Base-by-base conservation (phyloP, 2,888 invertebrate species). In the Cheilosia urbana region DNA sequence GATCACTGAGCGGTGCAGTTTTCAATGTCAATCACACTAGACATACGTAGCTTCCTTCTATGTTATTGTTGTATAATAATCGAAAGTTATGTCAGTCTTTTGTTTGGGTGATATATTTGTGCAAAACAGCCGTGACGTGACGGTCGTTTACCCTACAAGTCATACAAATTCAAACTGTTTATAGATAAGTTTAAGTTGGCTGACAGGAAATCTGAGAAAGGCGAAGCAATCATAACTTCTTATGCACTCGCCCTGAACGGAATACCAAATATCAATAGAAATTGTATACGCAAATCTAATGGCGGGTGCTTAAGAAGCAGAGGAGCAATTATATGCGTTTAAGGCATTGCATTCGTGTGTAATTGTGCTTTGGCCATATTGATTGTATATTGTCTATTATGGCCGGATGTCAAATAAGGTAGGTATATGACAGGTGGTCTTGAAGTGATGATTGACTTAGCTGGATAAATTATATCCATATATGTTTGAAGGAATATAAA, bases 41-140 rank as follows among this genome's bases (percentile, higher is more conserved):
- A 55, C 55, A 55, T 55, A 34, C 55, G 17, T 15, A 27, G 51
- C 24, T 57, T 57, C 6, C 30, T 30, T 57, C 42, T 63, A 0
- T 15, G 37, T 47, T 27, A 7, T 57, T 34, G 45, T 45, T 24
- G 45, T n/a, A 47, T 47, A 63, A 63, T 63, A 63, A 63, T 63
- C 27, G 63, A 47, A 45, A 63, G 63, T 45, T 63, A 63, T 63
- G 63, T 63, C 63, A 45, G n/a, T 17, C 7, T 5, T 45, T 63
- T 63, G 17, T 21, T 21, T 58, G 5, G 19, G 37, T 55, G 21
- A 34, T 37, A n/a, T 63, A 30, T 30, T 45, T 63, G 27, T 45
- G 45, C 45, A 63, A 63, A 47, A 27, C 47, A 63, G n/a, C 30
- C 30, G 19, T 37, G 58, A 37, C 40, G 58, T 37, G 58, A 37